These are phyloP conservation scores for Dimorphilus gyrociliatus DNA, from an alignment of 2,888 invertebrate species.

Conservation along the genomic window DNA sequence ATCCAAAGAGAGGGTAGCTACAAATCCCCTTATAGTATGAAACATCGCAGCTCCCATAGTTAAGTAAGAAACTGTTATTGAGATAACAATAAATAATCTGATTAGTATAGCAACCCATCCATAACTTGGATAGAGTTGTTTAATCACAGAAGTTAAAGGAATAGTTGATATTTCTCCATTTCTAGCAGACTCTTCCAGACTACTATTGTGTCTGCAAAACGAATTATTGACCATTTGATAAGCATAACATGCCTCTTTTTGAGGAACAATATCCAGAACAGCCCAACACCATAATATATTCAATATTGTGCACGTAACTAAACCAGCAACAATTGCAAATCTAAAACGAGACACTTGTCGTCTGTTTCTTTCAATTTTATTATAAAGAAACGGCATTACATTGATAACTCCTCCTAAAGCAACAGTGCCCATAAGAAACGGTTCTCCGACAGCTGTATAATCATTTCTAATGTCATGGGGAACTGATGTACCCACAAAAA, in stretches of 20 bases:
- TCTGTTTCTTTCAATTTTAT: slow-evolving; percentile 20
- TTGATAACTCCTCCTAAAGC: slow-evolving; percentile 31
- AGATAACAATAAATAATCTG: slow-evolving; percentile 31
- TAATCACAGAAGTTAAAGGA: slow-evolving; percentile 25
- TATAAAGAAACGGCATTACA: slow-evolving; percentile 31
- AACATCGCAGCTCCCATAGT: slow-evolving; percentile 30
- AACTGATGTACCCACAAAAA: slow-evolving; percentile 27
- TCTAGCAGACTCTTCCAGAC: slow-evolving; percentile 22
- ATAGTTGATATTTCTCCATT: slow-evolving; percentile 33
- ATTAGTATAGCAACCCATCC: slow-evolving; percentile 29
- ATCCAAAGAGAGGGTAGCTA: background rate
- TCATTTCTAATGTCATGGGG: slow-evolving; percentile 21
- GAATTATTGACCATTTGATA: slow-evolving; percentile 7
- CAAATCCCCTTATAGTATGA: slow-evolving; percentile 16
- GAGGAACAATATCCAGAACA: slow-evolving; percentile 33
- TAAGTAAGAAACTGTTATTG: slow-evolving; percentile 34
- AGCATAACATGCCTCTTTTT: slow-evolving; percentile 12
- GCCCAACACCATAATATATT: slow-evolving; percentile 34
- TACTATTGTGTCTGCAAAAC: slow-evolving; percentile 19
- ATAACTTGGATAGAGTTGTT: slow-evolving; percentile 19
- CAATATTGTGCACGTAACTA: slow-evolving; percentile 24
- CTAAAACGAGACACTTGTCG: slow-evolving; percentile 20
- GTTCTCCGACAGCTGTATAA: slow-evolving; percentile 21
- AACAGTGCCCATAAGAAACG: slow-evolving; percentile 36
- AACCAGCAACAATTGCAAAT: slow-evolving; percentile 21